Base-by-base conservation (phyloP, 1,140 invertebrate genomes). In the Coboldia fuscipes region DNA sequence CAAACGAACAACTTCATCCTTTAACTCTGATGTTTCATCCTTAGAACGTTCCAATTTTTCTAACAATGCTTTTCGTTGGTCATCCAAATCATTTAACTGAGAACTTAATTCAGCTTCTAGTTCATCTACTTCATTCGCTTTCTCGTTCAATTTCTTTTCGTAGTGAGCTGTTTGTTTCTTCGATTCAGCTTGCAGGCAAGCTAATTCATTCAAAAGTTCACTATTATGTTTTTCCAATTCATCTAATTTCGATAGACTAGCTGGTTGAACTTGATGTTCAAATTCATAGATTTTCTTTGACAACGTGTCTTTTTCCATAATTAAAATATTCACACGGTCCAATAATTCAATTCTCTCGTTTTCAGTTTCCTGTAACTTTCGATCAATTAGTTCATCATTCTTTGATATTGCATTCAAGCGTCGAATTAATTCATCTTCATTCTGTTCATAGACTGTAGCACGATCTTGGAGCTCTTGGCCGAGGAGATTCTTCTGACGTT, bases 21-120 rank as follows among this genome's bases (percentile, higher is more conserved):
- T 63, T 26, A 66, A 55, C 37, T 59, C 43, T 20, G 45, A 43
- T 10, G 49, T 58, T 42, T 65, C 65, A 43, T 62, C 57, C 32
- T 63, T 44, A 0, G 63, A 41, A 42, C 61, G 52, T 44, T 68
- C 41, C 54, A 57, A 36, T 41, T 40, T 52, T 54, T 72, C 54
- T 50, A 39, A n/a, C 1, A 57, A 32, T 4, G 47, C 42, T 28
- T 61, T 57, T 6, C 52, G 58, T 46, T 69, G 62, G 41, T 58
- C 57, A 18, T 63, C 51, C 22, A 66, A 43, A 23, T 62, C 60
- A 43, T 68, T 58, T 35, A 71, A 58, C 47, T 73, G 69, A n/a
- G 50, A 54, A 39, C 65, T 68, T 35, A 70, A 58, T 42, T 72
- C 66, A 19, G 50, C 47, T 44, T 72, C 68, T 28, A 68, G 46